Conservation (phyloP, 2,888 invertebrate species). For the Metellina segmentata region DNA sequence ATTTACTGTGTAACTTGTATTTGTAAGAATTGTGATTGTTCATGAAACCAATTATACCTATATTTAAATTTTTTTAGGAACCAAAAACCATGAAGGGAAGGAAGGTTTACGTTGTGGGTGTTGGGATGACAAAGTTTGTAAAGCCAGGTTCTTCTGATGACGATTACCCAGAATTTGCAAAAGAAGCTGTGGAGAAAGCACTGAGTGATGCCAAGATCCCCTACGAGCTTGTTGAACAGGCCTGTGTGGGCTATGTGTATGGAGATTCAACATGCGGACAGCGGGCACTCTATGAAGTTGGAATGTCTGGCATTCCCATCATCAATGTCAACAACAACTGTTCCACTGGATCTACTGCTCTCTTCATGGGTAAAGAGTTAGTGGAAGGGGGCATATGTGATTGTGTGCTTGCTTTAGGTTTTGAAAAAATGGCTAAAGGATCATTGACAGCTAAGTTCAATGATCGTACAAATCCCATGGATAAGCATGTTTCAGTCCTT, state of each 20-base stretch:
- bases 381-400: slow-evolving; percentile 86
- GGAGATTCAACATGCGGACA: slow-evolving; percentile 98
- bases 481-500: slow-evolving; percentile 93
- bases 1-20: too few species aligned
- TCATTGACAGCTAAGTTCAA: slow-evolving; percentile 89
- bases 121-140: slow-evolving; percentile 99
- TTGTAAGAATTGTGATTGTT: too few species aligned
- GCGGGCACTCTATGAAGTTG: slow-evolving; percentile 94
- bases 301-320: slow-evolving; percentile 97
- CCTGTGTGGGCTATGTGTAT: slow-evolving; percentile 95
- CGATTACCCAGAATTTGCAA: slow-evolving; percentile 97
- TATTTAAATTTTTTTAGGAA: neutral
- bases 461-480: slow-evolving; percentile 94
- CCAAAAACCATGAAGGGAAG: slow-evolving; percentile 56
- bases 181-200: slow-evolving; percentile 94
- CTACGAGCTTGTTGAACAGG: slow-evolving; percentile 91
- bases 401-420: slow-evolving; percentile 90
- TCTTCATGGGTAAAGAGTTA: slow-evolving; percentile 94
- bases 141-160: slow-evolving; percentile 91
- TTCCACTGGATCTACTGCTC: slow-evolving; percentile 96
- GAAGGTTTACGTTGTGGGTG: slow-evolving; percentile 93
- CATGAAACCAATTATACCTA: neutral
- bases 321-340: slow-evolving; percentile 99
- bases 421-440: slow-evolving; percentile 98
- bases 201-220: slow-evolving; percentile 90